These are phyloP conservation scores for Cremastinae sp. DNA, from an alignment of 2,888 invertebrate genomes.

Conservation along the genomic window DNA sequence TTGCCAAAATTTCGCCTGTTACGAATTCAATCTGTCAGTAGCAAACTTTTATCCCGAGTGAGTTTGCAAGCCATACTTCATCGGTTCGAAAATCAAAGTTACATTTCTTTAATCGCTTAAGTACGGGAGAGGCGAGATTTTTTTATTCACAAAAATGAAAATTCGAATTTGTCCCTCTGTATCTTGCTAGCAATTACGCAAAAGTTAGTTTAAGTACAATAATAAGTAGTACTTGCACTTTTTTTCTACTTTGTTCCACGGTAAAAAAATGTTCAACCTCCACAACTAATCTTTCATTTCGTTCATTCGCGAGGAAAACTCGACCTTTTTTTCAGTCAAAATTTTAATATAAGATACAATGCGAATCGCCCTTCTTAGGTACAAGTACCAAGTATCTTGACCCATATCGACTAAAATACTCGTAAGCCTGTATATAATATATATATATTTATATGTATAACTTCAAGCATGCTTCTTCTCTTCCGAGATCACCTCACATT, in stretches of 20 bases:
- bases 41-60: conserved; percentile 19
- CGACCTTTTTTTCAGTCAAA: conserved; percentile 35
- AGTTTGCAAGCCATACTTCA: not conserved
- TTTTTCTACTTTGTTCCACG: conserved; percentile 17
- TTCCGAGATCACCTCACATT: conserved; percentile 41
- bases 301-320: conserved; percentile 7
- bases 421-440: conserved; percentile 44
- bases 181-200: conserved; percentile 33
- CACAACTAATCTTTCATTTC: conserved; percentile 14
- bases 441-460: conserved; percentile 34
- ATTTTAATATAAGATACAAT: conserved; percentile 42
- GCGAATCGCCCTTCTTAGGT: conserved; percentile 39
- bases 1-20: conserved; percentile 23
- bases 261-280: conserved; percentile 38
- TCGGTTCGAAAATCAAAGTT: conserved; percentile 14
- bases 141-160: conserved; percentile 28
- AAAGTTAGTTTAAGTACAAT: conserved; percentile 56
- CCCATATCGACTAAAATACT: conserved; percentile 38
- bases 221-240: conserved; percentile 44
- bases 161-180: conserved; percentile 7
- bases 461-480: conserved; percentile 41
- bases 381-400: conserved; percentile 49
- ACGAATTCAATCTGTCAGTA: conserved; percentile 5
- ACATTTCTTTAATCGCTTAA: conserved; percentile 28
- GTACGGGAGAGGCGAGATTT: conserved; percentile 42